phyloP scores from a whole-genome alignment of 1,140 invertebrate genomes.

The Saccostrea glomerata region DNA sequence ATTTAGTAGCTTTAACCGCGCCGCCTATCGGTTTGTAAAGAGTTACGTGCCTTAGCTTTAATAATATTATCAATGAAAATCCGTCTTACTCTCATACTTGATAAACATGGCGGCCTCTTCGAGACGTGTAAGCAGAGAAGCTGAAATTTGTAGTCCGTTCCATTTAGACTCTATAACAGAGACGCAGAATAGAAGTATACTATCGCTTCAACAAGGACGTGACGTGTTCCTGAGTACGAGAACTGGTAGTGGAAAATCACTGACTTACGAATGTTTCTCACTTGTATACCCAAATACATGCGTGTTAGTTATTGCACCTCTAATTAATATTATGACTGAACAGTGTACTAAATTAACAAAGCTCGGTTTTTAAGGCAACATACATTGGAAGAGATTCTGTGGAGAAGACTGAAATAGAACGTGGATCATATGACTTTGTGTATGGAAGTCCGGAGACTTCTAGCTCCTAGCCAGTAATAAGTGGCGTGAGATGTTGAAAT shows the following conservation, averaged over 20 bases:
- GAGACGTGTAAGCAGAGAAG: no score
- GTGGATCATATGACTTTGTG: slow-evolving; percentile 30
- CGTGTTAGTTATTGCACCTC: slow-evolving; percentile 32
- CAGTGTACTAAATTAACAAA: slow-evolving; percentile 31
- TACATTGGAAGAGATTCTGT: slow-evolving; percentile 41
- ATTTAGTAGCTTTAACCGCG: no score
- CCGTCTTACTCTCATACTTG: no score
- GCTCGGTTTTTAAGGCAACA: slow-evolving; percentile 40
- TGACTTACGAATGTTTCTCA: slow-evolving; percentile 12
- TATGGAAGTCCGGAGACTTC: slow-evolving; percentile 44
- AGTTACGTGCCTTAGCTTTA: no score
- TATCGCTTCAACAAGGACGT: no score
- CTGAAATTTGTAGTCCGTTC: no score
- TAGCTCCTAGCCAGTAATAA: slow-evolving; percentile 31
- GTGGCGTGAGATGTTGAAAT: slow-evolving; percentile 39
- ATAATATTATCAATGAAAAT: no score
- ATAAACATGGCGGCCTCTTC: no score
- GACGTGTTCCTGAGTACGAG: neutral
- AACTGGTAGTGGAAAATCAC: slow-evolving; percentile 20
- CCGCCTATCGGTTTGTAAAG: no score
- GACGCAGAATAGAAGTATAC: no score
- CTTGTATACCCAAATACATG: neutral
- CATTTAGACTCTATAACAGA: no score
- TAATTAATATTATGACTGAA: slow-evolving; percentile 44
- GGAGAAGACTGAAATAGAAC: slow-evolving; percentile 36